Base-by-base conservation (phyloP, 2,113 vertebrate species). In the Grus americana region DNA sequence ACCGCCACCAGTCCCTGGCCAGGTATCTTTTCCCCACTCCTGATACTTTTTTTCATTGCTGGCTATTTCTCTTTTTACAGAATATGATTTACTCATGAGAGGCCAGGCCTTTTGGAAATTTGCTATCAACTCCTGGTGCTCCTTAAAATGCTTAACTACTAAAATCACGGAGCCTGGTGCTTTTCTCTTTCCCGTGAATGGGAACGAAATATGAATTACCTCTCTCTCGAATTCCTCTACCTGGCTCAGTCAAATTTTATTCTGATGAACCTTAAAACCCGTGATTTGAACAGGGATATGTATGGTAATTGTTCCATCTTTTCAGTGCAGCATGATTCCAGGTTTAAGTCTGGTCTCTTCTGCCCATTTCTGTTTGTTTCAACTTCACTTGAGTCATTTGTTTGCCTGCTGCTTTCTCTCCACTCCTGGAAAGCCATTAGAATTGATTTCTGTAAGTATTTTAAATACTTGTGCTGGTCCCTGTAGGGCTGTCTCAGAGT, bases 361-460 rank as follows among this genome's bases (percentile, higher is more conserved):
- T 66, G 18, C 63, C 22, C 16, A 24, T 76, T 83, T 92, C 46
- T 92, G 21, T 76, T 70, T 44, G 20, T 72, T 92, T 78, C 85
- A 55, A 18, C 34, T 86, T 73, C 17, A 38, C 30, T 90, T 49
- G 30, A 74, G 58, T 70, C 3, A 62, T 94, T 92, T 73, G 30
- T 88, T 87, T 92, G 92, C 50, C 17, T 54, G 46, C 92, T 5
- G 1, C 55, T 93, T 90, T 93, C 46, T 79, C 24, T 86, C 34
- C 27, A 23, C 61, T 91, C 49, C 55, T 93, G 70, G 52, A 92
- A 96, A 96, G 36, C 54, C 80, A 91, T 84, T 87, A 84, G 36
- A 89, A 89, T 87, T 94, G 65, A 95, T 88, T 91, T 89, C 83
- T 72, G 10, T 57, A 81, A 74, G 47, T 84, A 91, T 96, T 84